phyloP scores from a whole-genome alignment of 2,113 vertebrate species.

The Cyprinodon brontotheroides region DNA sequence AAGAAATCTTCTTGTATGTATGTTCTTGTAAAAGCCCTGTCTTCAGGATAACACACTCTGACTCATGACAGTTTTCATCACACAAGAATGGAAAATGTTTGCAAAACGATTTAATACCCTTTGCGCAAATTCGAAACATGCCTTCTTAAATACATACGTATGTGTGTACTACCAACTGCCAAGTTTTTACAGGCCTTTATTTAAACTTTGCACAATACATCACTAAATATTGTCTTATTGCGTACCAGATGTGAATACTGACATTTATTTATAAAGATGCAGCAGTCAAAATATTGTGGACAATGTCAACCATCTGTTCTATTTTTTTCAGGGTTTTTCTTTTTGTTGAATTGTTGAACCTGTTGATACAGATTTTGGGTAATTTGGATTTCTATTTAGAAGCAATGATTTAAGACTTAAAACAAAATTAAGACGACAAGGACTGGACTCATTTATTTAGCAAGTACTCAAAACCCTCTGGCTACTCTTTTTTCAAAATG shows the following conservation, averaged over 20 bases:
- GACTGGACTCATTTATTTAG: too few species aligned
- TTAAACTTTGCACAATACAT: background rate
- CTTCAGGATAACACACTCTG: constrained; percentile 12
- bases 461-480: too few species aligned
- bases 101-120: constrained; percentile 38
- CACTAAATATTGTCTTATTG: background rate
- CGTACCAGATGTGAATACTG: background rate
- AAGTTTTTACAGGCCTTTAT: background rate
- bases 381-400: background rate
- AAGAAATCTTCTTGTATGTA: background rate
- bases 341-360: background rate
- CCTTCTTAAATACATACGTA: constrained; percentile 51
- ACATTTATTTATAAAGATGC: background rate
- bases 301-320: background rate
- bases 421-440: too few species aligned
- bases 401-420: background rate
- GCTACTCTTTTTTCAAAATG: too few species aligned
- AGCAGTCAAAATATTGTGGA: background rate
- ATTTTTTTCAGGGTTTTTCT: background rate
- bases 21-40: constrained; percentile 19
- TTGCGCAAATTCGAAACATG: constrained; percentile 29
- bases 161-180: background rate
- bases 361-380: background rate
- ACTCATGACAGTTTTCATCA: constrained; percentile 28
- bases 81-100: constrained; percentile 25